Conservation (phyloP, 2,888 invertebrate genomes). For the Lobophora halterata region DNA sequence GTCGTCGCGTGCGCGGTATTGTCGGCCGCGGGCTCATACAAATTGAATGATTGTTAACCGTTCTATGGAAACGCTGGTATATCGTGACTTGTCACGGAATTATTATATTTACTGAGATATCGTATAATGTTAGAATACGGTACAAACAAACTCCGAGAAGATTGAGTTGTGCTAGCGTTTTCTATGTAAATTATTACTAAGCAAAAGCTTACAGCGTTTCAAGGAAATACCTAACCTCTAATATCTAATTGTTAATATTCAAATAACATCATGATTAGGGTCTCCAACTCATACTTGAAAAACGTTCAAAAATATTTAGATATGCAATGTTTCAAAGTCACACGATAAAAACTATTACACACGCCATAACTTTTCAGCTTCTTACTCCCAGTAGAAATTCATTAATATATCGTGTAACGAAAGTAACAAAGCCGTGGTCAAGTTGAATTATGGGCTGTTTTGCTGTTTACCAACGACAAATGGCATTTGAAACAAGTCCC, state of each 20-base stretch:
- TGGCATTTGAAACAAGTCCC: conserved; percentile 61
- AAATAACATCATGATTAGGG: too few relatives aligned
- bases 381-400: conserved; percentile 33
- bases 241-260: too few relatives aligned
- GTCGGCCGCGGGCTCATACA: conserved; percentile 65
- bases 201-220: conserved; percentile 7
- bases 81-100: conserved; percentile 72
- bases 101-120: conserved; percentile 63
- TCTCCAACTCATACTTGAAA: too few relatives aligned
- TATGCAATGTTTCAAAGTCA: too few relatives aligned
- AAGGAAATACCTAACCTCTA: too few relatives aligned
- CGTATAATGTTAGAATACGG: conserved; percentile 51
- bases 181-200: conserved; percentile 16
- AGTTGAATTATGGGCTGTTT: conserved; percentile 64
- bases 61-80: conserved; percentile 60
- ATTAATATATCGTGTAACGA: conserved; percentile 53
- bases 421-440: conserved; percentile 56
- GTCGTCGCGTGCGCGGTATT: conserved; percentile 71
- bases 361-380: conserved; percentile 45
- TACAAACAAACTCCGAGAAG: conserved; percentile 31
- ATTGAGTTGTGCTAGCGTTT: conserved; percentile 14
- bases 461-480: conserved; percentile 64
- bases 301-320: too few relatives aligned
- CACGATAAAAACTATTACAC: conserved; percentile 44
- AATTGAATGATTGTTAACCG: conserved; percentile 79